Base-by-base conservation (phyloP, 2,888 invertebrate genomes). In the Arctia plantaginis region DNA sequence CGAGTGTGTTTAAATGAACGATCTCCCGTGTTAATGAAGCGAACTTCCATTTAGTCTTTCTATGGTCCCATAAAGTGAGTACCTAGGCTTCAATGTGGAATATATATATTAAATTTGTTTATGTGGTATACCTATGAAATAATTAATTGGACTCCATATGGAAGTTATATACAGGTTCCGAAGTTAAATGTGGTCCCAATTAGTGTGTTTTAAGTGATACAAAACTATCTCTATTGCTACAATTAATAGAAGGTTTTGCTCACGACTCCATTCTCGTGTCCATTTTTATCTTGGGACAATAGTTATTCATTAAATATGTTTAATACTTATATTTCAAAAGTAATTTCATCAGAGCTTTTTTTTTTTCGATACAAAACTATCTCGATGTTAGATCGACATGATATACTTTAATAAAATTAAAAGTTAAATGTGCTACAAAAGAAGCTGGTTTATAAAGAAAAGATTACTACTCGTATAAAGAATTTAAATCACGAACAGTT, bases 1-100 rank as follows among this genome's bases (percentile, higher is more conserved):
- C 84, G 80, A 82, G 77, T 82, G 80, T 81, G 83, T 75, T 83
- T 80, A 85, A 90, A 91, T 89, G 82, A 88, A 91, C 84, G 89
- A 86, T 78, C 83, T 86, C 82, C 90, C 89, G 90, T 90, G 90
- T 90, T 92, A 92, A 92, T 93, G 92, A 93, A 90, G 88, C 83
- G 80, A 86, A 88, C 86, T 88, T 88, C 85, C 86, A 84, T 79
- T 85, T 84, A 85, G 77, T 75, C 69, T 76, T 69, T 72, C 75
- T 75, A 79, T 82, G 71, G 77, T 79, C 77, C 84, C 64, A 83
- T 85, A 85, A 85, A 85, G 47, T 85, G 72, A 20, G 65, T 39
- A n/a, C n/a, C n/a, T n/a, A 79, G 39, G 71, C 76, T 84, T 84
- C 83, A 77, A 82, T 81, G 81, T 81, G 74, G 74, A 30, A 59